Evolutionary conservation across 2,113 vertebrate species (phyloP).

Genomic region (Bagarius yarrelli): DNA sequence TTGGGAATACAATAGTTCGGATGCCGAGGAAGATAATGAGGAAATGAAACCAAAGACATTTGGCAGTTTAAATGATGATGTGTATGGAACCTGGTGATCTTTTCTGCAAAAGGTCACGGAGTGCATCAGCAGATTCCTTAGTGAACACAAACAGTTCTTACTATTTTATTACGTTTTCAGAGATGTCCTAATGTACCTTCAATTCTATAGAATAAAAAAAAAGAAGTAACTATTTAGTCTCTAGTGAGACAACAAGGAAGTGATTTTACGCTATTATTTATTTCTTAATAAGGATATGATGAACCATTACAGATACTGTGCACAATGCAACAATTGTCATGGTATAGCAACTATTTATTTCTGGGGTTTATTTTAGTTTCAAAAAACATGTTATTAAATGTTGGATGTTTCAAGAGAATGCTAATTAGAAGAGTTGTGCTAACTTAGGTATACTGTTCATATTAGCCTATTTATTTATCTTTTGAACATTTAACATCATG

Average conservation of each 20-base stretch:
- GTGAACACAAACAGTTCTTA: constrained; percentile 10
- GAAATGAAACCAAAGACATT: constrained; percentile 50
- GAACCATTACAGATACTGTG: background rate
- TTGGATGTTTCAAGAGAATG: background rate
- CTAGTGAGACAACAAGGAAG: background rate
- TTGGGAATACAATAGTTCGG: background rate
- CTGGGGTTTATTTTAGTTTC: background rate
- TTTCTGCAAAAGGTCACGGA: constrained; percentile 31
- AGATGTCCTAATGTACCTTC: too few species aligned
- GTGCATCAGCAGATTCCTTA: constrained; percentile 9
- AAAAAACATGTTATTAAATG: constrained; percentile 17
- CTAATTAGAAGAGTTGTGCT: background rate
- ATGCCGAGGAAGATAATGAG: constrained; percentile 1
- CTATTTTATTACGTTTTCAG: background rate
- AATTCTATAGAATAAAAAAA: background rate
- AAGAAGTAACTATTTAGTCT: background rate
- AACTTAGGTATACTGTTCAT: too few species aligned
- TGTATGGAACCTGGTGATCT: constrained; percentile 34
- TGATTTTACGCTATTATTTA: background rate
- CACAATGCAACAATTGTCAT: background rate
- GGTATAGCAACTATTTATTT: background rate
- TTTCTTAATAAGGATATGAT: background rate
- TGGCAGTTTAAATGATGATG: constrained; percentile 38
- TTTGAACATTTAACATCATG: too few species aligned
- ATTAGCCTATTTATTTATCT: too few species aligned